These are phyloP conservation scores for Tetrapedia diversipes DNA, from an alignment of 2,888 invertebrate species.

Conservation along the genomic window DNA sequence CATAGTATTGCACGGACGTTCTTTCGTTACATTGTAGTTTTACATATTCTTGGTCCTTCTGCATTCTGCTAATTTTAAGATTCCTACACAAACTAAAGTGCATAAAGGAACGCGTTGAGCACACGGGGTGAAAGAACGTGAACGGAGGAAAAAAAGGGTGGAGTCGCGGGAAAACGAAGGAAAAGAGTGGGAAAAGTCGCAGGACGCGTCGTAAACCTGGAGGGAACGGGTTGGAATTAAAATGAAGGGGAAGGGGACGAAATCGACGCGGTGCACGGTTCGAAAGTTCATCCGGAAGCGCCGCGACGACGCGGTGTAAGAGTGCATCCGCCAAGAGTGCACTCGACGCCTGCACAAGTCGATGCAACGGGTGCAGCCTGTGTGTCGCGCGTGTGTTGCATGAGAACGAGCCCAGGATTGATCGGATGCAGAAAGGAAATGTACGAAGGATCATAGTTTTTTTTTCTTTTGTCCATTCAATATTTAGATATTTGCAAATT, in stretches of 20 bases:
- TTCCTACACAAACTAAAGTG: too few species aligned
- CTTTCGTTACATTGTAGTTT: too few species aligned
- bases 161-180: not conserved
- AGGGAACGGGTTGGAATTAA: conserved; percentile 25
- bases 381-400: conserved; percentile 4
- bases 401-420: conserved; percentile 12
- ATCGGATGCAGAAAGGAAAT: conserved; percentile 23
- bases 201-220: conserved; percentile 17
- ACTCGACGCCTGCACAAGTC: conserved; percentile 33
- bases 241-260: conserved; percentile 23
- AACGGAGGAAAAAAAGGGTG: not conserved
- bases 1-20: too few species aligned
- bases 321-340: conserved; percentile 29
- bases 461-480: not conserved
- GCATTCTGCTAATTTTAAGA: too few species aligned
- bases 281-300: conserved; percentile 21
- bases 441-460: too few species aligned
- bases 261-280: conserved; percentile 28
- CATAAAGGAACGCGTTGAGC: conserved; percentile 9
- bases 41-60: too few species aligned
- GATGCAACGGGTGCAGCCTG: conserved; percentile 14
- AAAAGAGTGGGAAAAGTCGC: not conserved
- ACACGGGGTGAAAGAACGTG: too few species aligned
- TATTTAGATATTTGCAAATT: too few species aligned
- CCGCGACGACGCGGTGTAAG: conserved; percentile 14